These are phyloP conservation scores for Echinops telfairi DNA, from an alignment of 2,113 vertebrate genomes.

Conservation along the genomic window DNA sequence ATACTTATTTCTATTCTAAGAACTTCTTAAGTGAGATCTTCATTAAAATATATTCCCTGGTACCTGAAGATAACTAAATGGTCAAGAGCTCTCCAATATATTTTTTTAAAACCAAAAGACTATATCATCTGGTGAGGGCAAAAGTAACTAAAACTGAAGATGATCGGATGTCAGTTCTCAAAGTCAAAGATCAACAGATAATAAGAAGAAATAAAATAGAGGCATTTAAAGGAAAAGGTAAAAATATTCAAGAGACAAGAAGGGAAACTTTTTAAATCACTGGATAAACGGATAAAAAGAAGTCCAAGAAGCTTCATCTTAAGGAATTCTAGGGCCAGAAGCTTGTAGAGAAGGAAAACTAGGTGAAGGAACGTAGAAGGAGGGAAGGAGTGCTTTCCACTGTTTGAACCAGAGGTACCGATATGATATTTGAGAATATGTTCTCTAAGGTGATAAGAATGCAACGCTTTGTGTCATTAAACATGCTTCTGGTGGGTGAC, in stretches of 20 bases:
- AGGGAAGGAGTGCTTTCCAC: background rate
- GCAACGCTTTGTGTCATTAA: background rate
- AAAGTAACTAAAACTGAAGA: conserved; percentile 8
- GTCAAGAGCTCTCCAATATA: background rate
- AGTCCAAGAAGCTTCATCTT: background rate
- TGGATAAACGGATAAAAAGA: background rate
- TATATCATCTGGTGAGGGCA: background rate
- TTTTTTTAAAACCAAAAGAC: background rate
- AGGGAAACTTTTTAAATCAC: background rate
- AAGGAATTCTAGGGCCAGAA: conserved; percentile 16
- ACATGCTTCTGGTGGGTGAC: background rate
- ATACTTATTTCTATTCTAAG: conserved; percentile 24
- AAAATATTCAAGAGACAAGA: background rate
- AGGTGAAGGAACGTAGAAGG: background rate
- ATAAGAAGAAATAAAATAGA: background rate
- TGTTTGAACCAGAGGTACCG: background rate
- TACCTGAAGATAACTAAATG: too few relatives aligned
- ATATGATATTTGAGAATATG: background rate
- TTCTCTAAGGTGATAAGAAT: background rate
- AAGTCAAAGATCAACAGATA: conserved; percentile 4
- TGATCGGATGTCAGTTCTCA: background rate
- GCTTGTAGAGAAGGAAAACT: background rate
- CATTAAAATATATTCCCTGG: background rate
- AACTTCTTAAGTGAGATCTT: conserved; percentile 43
- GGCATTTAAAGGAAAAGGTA: background rate